A percentile compares a stretch with the other conserved stretches of the same genome.
These are phyloP conservation scores for Aurelia sp. DNA, from an alignment of 30 jellyfish, hydroid and myxozoan genomes.

Conservation along the genomic window DNA sequence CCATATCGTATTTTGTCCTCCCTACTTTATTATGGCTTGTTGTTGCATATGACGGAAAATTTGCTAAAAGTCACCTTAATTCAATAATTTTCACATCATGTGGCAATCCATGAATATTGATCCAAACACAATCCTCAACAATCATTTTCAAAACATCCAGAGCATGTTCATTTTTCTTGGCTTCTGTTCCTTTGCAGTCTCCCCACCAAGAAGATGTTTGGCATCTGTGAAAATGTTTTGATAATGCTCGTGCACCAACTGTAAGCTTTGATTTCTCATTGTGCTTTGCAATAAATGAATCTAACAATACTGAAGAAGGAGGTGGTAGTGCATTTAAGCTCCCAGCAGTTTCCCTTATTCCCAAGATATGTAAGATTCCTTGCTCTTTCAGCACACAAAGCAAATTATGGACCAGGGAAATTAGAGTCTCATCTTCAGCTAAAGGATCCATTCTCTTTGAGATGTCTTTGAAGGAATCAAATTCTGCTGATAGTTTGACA, in stretches of 20 bases:
- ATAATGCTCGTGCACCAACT: constrained; percentile 90
- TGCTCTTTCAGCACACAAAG: constrained; percentile 40
- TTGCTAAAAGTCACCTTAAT: constrained; percentile 20
- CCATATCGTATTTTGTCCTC: too few species aligned
- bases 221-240: constrained; percentile 91
- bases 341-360: constrained; percentile 81
- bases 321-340: constrained; percentile 76
- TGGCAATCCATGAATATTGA: constrained; percentile 84
- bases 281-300: constrained; percentile 48
- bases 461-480: too few species aligned
- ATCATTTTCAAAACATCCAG: constrained; percentile 37
- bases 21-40: too few species aligned
- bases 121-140: constrained; percentile 74
- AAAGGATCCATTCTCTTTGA: too few species aligned
- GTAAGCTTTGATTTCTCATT: constrained; percentile 66
- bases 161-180: constrained; percentile 71
- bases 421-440: too few species aligned
- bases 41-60: too few species aligned
- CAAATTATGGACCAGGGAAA: not conserved
- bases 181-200: constrained; percentile 75
- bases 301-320: constrained; percentile 24
- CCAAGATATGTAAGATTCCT: constrained; percentile 70
- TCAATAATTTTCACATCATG: constrained; percentile 77
- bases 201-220: constrained; percentile 87
- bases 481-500: not conserved